Evolutionary conservation across 2,113 vertebrate genomes (phyloP).

Genomic region (Urocitellus parryii): DNA sequence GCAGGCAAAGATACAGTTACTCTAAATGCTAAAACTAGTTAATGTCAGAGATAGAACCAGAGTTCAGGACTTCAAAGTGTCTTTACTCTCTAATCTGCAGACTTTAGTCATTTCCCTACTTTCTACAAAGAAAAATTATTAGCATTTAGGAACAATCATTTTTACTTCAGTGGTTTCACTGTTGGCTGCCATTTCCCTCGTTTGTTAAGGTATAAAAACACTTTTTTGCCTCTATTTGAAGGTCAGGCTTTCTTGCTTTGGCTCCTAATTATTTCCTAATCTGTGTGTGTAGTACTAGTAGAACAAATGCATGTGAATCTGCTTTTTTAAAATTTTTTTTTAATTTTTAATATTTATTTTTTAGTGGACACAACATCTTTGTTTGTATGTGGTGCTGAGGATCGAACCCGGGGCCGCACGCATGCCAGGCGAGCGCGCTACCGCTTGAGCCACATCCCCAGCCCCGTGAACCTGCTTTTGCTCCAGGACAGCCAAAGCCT

Average conservation of each 20-base stretch:
- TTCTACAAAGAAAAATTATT: constrained; percentile 7
- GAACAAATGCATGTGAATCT: neutral
- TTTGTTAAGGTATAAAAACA: neutral
- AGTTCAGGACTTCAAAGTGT: constrained; percentile 30
- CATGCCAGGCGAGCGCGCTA: too few species aligned
- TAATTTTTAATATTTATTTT: too few species aligned
- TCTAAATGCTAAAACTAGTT: constrained; percentile 11
- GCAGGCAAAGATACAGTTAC: neutral
- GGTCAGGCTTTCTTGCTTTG: neutral
- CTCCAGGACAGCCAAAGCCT: neutral
- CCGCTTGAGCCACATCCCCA: too few species aligned
- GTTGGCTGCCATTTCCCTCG: constrained; percentile 32
- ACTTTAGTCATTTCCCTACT: neutral
- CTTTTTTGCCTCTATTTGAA: neutral
- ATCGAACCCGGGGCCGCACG: too few species aligned
- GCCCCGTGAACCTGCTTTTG: neutral
- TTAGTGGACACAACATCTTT: too few species aligned
- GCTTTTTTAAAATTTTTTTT: too few species aligned
- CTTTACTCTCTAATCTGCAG: neutral
- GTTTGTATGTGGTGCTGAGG: too few species aligned
- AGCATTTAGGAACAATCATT: constrained; percentile 39
- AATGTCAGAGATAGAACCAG: neutral
- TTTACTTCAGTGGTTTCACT: neutral
- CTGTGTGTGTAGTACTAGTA: neutral
- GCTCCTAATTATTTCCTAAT: neutral